Evolutionary conservation across 2,113 vertebrate species (phyloP).

Genomic region (Sula dactylatra): DNA sequence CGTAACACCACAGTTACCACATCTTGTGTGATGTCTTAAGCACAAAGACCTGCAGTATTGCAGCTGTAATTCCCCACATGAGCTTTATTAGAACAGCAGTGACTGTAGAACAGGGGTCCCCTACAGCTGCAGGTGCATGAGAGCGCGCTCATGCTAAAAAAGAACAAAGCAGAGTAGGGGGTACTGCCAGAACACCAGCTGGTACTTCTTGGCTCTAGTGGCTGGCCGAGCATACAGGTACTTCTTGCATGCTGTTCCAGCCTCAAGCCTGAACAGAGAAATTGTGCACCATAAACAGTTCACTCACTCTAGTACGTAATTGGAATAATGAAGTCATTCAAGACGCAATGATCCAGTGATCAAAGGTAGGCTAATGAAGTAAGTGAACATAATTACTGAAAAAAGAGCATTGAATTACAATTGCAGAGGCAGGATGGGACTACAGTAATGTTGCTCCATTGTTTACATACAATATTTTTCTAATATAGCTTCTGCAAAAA

Average conservation of each 20-base stretch:
- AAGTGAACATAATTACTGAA: not conserved
- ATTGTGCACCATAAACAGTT: not conserved
- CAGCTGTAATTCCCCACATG: not conserved
- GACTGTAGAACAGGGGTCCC: not conserved
- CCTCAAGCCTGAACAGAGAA: not conserved
- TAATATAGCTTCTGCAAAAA: not conserved
- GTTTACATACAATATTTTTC: not conserved
- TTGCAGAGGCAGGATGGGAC: not conserved
- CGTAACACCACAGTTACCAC: not conserved
- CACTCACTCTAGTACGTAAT: not conserved
- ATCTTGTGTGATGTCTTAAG: not conserved
- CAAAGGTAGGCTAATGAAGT: not conserved
- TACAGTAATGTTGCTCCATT: not conserved
- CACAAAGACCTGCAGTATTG: not conserved
- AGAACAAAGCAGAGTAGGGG: not conserved
- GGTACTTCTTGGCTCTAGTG: not conserved
- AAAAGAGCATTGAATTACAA: not conserved
- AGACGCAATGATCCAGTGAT: not conserved
- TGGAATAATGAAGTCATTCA: not conserved
- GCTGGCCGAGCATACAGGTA: not conserved
- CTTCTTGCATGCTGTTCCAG: not conserved
- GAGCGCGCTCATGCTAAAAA: not conserved
- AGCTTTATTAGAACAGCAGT: not conserved
- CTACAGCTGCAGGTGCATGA: not conserved
- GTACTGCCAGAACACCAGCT: not conserved